A percentile compares a stretch with the other conserved stretches of the same genome.
Evolutionary conservation across 2,797 vertebrate species (phyloP).

Genomic region (Psittacula echo): DNA sequence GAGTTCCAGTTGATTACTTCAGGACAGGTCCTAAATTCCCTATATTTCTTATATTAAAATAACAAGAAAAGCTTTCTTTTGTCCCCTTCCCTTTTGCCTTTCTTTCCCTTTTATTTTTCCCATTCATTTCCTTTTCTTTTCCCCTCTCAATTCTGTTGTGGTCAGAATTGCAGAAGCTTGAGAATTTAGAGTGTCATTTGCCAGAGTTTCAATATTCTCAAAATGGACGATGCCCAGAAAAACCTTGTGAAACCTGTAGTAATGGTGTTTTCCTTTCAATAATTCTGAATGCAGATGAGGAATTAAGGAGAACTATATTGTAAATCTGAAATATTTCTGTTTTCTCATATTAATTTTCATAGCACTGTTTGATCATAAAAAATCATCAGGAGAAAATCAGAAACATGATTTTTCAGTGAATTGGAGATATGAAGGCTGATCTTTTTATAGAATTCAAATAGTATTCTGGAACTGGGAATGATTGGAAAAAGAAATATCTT

Average conservation of each 20-base stretch:
- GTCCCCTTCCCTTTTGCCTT: not conserved
- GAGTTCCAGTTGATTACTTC: not conserved
- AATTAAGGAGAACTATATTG: not conserved
- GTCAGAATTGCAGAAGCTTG: not conserved
- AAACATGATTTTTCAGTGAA: not conserved
- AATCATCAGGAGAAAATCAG: not conserved
- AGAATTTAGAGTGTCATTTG: not conserved
- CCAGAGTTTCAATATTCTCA: not conserved
- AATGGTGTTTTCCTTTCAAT: not conserved
- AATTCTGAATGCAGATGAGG: not conserved
- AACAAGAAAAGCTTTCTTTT: not conserved
- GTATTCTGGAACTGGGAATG: not conserved
- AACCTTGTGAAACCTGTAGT: not conserved
- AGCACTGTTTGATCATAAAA: not conserved
- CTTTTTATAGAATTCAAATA: not conserved
- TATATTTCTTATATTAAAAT: not conserved
- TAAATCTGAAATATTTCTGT: not conserved
- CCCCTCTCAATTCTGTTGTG: not conserved
- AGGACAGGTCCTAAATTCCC: not conserved
- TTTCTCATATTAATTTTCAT: not conserved
- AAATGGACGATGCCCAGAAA: not conserved
- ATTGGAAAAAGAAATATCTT: not conserved
- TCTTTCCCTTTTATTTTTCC: rapidly evolving
- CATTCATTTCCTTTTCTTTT: not conserved
- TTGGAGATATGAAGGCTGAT: not conserved